Conservation (phyloP, 2,888 invertebrate species). For the Busseola fusca region DNA sequence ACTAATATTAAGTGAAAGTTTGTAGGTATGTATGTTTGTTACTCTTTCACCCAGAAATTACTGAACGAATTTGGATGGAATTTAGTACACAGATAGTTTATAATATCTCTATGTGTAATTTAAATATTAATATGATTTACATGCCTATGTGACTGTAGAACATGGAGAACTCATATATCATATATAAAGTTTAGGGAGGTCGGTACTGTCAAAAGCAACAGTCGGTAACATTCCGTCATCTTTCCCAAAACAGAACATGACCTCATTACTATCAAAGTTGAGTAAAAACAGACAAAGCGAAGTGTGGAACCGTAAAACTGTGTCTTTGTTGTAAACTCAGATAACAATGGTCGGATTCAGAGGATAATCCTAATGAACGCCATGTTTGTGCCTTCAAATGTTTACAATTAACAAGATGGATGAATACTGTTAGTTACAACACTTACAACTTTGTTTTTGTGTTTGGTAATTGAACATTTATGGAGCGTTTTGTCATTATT, state of each 20-base stretch:
- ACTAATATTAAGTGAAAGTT: too few relatives aligned
- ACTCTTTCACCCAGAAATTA: too few relatives aligned
- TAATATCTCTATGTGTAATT: too few relatives aligned
- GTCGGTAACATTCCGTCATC: constrained; percentile 22
- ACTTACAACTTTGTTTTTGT: constrained; percentile 10
- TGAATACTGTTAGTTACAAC: constrained; percentile 9
- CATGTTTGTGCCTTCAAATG: constrained; percentile 38
- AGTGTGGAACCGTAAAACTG: constrained; percentile 58
- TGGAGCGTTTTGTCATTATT: neutral
- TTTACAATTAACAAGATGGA: constrained; percentile 26
- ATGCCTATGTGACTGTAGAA: too few relatives aligned
- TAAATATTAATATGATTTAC: too few relatives aligned
- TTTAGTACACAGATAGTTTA: too few relatives aligned
- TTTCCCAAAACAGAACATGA: constrained; percentile 26
- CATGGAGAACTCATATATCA: too few relatives aligned
- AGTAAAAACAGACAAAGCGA: constrained; percentile 57
- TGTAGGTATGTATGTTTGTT: too few relatives aligned
- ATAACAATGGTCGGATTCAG: constrained; percentile 66
- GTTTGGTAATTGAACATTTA: neutral
- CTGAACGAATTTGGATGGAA: too few relatives aligned
- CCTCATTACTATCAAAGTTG: constrained; percentile 50
- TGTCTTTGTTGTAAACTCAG: constrained; percentile 58
- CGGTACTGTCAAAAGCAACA: too few relatives aligned
- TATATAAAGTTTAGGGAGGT: neutral
- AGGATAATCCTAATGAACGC: constrained; percentile 65